A percentile compares a stretch with the other conserved stretches of the same genome.
Conservation (phyloP, 2,113 vertebrate species). For the Benitochromis conjunctus region DNA sequence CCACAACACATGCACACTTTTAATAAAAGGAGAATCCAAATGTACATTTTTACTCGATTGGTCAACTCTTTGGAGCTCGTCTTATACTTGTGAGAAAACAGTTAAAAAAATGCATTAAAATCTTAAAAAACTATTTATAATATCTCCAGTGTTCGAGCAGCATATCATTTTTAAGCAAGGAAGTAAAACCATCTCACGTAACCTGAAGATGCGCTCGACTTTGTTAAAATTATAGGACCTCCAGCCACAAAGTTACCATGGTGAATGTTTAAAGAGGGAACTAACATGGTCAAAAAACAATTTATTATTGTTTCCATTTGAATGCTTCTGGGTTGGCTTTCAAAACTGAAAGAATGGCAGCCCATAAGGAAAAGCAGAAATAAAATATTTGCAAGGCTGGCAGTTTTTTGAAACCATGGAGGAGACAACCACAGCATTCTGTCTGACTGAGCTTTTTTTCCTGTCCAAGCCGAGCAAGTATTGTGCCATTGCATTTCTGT, state of each 20-base stretch:
- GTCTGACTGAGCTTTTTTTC: constrained; percentile 1
- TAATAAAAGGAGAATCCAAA: not conserved
- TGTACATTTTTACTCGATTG: not conserved
- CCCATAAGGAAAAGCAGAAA: constrained; percentile 38
- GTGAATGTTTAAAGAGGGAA: not conserved
- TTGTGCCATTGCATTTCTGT: constrained; percentile 59
- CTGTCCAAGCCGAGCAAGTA: constrained; percentile 42
- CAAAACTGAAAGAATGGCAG: not conserved
- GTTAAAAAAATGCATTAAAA: not conserved
- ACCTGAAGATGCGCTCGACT: not conserved
- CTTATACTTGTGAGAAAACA: not conserved
- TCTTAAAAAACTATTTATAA: not conserved
- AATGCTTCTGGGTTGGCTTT: not conserved
- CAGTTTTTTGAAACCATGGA: constrained; percentile 28
- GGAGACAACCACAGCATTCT: constrained; percentile 46
- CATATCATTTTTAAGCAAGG: not conserved
- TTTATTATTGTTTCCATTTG: not conserved
- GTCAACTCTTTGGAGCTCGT: not conserved
- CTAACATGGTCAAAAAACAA: not conserved
- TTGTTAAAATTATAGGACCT: not conserved
- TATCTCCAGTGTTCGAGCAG: not conserved
- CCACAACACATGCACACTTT: not conserved
- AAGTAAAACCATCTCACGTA: not conserved
- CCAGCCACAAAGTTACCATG: not conserved
- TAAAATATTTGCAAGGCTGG: constrained; percentile 48